Evolutionary conservation across 2,113 vertebrate species (phyloP).

Genomic region (Acrocephalus arundinaceus): DNA sequence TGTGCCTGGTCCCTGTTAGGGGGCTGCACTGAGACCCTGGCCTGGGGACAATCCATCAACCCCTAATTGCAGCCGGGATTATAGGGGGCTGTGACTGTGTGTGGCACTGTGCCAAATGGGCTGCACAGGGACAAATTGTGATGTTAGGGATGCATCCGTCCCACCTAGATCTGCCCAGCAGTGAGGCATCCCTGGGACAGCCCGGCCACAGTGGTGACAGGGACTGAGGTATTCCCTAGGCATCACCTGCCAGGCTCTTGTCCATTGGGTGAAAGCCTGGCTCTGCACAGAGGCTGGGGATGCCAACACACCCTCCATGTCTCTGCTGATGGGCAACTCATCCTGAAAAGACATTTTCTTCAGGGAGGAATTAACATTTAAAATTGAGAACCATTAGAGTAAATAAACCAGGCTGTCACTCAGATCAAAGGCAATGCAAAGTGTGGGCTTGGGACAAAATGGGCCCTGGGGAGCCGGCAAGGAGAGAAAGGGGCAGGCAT

Average conservation of each 20-base stretch:
- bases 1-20: not conserved
- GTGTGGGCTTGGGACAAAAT: not conserved
- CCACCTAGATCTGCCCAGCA: not conserved
- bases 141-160: accelerated
- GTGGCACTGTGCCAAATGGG: not conserved
- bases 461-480: not conserved
- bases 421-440: not conserved
- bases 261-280: accelerated
- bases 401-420: conserved; percentile 63
- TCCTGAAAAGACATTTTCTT: conserved; percentile 61
- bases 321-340: conserved; percentile 21
- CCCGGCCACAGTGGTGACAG: not conserved
- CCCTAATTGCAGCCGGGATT: not conserved
- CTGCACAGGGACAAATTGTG: accelerated
- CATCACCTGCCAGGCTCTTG: not conserved
- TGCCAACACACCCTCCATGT: not conserved
- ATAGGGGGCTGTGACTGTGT: not conserved
- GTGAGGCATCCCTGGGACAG: accelerated
- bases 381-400: conserved; percentile 45
- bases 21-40: not conserved
- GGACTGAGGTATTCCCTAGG: not conserved
- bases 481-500: not conserved
- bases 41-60: not conserved
- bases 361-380: conserved; percentile 70
- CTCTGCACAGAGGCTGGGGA: not conserved